A percentile compares a stretch with the other conserved stretches of the same genome.
Evolutionary conservation across 2,113 vertebrate genomes (phyloP).

Genomic region (Chloroceryle aenea): DNA sequence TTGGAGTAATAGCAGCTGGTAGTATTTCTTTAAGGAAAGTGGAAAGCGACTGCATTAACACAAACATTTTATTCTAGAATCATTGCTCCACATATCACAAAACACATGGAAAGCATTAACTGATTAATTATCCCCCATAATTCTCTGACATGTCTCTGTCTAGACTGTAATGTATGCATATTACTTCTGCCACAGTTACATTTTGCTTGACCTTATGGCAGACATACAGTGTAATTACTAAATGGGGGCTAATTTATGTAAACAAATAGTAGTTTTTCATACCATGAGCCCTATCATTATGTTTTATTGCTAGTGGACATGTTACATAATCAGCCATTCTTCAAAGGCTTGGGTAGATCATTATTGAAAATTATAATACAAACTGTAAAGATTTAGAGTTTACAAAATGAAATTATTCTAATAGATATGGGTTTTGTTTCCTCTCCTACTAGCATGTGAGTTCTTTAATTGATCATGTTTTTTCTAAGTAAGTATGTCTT

Average conservation of each 20-base stretch:
- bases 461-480: neutral
- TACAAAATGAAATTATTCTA: neutral
- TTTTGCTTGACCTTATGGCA: constrained; percentile 63
- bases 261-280: constrained; percentile 40
- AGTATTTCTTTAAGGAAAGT: constrained; percentile 38
- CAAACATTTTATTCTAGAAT: neutral
- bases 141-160: constrained; percentile 19
- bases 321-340: neutral
- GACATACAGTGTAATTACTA: constrained; percentile 58
- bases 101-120: neutral
- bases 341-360: neutral
- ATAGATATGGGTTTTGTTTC: neutral
- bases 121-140: constrained; percentile 50
- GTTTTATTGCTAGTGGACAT: neutral
- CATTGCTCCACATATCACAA: neutral
- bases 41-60: constrained; percentile 15
- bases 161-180: neutral
- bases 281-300: neutral
- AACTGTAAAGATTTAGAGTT: neutral
- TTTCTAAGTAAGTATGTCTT: neutral
- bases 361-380: neutral
- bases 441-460: neutral
- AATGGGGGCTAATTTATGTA: constrained; percentile 68
- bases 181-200: constrained; percentile 15
- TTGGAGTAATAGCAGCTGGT: constrained; percentile 19